A percentile compares a stretch with the other conserved stretches of the same genome.
phyloP scores from a whole-genome alignment of 2,797 vertebrate species.

The Phaenicophaeus curvirostris region DNA sequence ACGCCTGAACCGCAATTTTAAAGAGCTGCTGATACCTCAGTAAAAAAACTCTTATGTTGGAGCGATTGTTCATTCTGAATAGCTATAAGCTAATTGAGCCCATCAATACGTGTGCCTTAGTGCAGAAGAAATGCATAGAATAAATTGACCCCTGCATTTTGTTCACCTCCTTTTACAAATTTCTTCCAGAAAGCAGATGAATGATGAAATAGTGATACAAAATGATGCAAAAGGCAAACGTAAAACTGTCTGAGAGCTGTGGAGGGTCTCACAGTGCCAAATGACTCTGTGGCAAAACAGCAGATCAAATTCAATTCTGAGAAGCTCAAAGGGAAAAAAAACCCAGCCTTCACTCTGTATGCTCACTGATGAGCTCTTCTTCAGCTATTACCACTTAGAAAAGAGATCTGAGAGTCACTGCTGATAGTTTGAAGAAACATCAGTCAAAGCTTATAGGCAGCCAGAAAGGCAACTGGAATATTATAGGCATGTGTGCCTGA shows the following conservation, averaged over 20 bases:
- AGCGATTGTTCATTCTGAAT: slow-evolving; percentile 25
- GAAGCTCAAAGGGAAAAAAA: not conserved
- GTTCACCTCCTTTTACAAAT: not conserved
- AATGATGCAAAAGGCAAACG: not conserved
- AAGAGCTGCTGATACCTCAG: not conserved
- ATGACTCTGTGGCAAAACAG: not conserved
- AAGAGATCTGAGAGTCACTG: slow-evolving; percentile 50
- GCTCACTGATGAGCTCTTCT: slow-evolving; percentile 45
- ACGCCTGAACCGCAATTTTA: not conserved
- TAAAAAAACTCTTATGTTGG: not conserved
- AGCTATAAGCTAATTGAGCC: not conserved
- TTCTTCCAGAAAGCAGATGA: not conserved
- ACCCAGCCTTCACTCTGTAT: not conserved
- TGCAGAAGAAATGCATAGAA: not conserved
- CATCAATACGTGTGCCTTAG: not conserved
- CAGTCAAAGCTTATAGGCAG: slow-evolving; percentile 41
- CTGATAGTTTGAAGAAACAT: slow-evolving; percentile 51
- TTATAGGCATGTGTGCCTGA: not conserved
- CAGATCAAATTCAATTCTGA: not conserved
- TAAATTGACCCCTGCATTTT: not conserved
- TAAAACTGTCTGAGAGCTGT: not conserved
- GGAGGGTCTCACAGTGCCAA: not conserved
- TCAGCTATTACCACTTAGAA: slow-evolving; percentile 1
- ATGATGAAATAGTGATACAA: not conserved
- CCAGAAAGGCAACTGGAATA: slow-evolving; percentile 12